These are phyloP conservation scores for Addax nasomaculatus DNA, from an alignment of 2,113 vertebrate species.

Conservation along the genomic window DNA sequence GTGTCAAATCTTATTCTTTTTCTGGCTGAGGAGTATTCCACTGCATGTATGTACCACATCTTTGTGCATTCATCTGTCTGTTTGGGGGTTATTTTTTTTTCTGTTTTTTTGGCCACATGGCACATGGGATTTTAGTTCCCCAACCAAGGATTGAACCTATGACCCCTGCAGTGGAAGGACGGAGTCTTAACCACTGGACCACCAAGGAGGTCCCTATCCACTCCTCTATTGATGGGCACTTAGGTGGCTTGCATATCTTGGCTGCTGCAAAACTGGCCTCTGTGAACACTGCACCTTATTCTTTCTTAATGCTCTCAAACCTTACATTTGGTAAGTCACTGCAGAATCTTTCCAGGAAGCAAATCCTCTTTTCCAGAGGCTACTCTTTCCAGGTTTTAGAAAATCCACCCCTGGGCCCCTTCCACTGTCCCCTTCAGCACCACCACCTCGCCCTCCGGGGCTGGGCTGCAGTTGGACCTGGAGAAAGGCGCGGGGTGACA, in stretches of 20 bases:
- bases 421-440: rapidly evolving
- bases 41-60: background rate
- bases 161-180: background rate
- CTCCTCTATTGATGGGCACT: background rate
- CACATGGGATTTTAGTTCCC: background rate
- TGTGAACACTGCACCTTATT: background rate
- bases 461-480: background rate
- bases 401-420: background rate
- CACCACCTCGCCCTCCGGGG: rapidly evolving
- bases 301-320: background rate
- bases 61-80: background rate
- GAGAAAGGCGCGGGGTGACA: background rate
- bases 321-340: background rate
- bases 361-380: background rate
- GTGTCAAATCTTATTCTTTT: background rate
- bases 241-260: background rate
- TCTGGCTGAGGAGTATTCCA: background rate
- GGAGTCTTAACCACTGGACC: background rate
- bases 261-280: background rate
- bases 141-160: background rate
- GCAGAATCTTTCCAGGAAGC: background rate
- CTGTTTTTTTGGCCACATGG: rapidly evolving
- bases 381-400: background rate
- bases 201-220: background rate
- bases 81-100: too few species aligned